Conservation (phyloP, 2,797 vertebrate genomes). For the Sebastes itinus region DNA sequence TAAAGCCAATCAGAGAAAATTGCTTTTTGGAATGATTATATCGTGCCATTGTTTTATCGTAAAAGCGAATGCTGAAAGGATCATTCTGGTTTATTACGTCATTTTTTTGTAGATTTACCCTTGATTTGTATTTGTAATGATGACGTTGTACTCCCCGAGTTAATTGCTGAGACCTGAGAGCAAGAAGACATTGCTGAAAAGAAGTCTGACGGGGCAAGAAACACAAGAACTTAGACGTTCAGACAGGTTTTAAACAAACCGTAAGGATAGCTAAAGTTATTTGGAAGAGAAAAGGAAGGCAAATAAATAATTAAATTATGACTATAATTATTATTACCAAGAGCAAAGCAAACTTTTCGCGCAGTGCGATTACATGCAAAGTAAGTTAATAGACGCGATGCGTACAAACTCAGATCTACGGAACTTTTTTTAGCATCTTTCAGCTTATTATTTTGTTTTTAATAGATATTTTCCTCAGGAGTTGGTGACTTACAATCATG, state of each 20-base stretch:
- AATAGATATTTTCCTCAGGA: not conserved
- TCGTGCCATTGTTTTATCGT: not conserved
- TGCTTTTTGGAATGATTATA: slow-evolving; percentile 1
- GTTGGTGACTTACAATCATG: not conserved
- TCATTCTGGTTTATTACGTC: not conserved
- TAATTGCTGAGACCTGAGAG: not conserved
- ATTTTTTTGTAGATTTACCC: not conserved
- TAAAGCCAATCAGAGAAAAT: slow-evolving; percentile 13
- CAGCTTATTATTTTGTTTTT: no score
- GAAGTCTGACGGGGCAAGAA: not conserved
- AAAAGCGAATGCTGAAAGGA: slow-evolving; percentile 2
- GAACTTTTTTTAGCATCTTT: no score
- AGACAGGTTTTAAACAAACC: not conserved
- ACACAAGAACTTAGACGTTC: not conserved
- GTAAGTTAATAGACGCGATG: no score
- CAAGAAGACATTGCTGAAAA: not conserved
- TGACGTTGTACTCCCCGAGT: not conserved
- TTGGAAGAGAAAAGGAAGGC: not conserved
- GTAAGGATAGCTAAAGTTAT: not conserved
- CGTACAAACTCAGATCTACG: no score
- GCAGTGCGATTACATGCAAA: no score
- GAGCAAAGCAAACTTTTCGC: no score
- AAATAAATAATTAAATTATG: rapidly evolving
- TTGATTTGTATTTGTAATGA: not conserved
- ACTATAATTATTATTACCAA: no score